Percentiles rank a stretch among this genome's conserved stretches.
Conservation (phyloP, 2,888 invertebrate genomes). For the Eupithecia dodoneata region DNA sequence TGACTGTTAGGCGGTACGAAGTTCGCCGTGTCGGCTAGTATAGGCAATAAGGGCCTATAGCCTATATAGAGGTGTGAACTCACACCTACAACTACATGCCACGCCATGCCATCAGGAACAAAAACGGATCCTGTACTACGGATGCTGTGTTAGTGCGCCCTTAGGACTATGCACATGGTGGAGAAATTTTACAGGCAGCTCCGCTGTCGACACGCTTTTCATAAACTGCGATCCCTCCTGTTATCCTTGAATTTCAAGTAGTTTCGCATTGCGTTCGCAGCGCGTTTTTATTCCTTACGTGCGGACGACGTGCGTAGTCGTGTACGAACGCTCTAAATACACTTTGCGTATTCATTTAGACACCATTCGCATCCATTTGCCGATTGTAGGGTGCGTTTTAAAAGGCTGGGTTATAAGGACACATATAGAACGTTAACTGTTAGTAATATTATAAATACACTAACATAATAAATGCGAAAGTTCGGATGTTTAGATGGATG, state of each 20-base stretch:
- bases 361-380: conserved; percentile 52
- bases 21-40: too few relatives aligned
- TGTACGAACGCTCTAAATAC: conserved; percentile 38
- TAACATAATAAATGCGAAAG: too few relatives aligned
- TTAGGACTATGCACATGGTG: background rate
- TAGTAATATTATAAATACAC: too few relatives aligned
- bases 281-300: background rate
- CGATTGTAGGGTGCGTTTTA: conserved; percentile 39
- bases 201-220: background rate
- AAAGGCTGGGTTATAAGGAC: background rate
- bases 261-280: conserved; percentile 2
- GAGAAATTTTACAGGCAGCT: background rate
- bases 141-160: conserved; percentile 3
- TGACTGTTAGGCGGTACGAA: too few relatives aligned
- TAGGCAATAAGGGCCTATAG: too few relatives aligned
- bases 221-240: background rate
- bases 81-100: too few relatives aligned
- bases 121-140: too few relatives aligned
- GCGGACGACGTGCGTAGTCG: background rate
- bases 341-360: conserved; percentile 61
- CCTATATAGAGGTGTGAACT: too few relatives aligned
- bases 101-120: too few relatives aligned
- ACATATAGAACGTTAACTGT: background rate
- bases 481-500: too few relatives aligned
- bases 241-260: background rate